Evolutionary conservation across 2,797 vertebrate species (phyloP), one percentile per base, ranked within the genome.

Genomic region (Thaleichthys pacificus): DNA sequence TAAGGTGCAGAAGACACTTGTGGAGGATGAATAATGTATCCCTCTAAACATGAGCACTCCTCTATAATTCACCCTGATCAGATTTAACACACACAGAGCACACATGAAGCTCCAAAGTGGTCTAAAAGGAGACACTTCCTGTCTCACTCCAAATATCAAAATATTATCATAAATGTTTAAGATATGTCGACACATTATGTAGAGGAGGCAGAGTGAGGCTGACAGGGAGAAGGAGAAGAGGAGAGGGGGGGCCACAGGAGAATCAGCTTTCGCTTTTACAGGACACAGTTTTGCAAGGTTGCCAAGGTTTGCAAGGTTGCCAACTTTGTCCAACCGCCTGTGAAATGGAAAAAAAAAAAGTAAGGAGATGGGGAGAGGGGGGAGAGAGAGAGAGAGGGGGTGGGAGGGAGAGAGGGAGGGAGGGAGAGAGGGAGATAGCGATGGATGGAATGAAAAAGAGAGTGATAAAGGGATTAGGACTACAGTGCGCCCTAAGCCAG

Each of bases 41-140:
- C 12, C 71, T 82, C 81, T 73, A 85, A 88, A 90, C 81, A 88
- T 69, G 82, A 85, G 72, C 83, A 66, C 74, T 66, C 70, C 76
- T 90, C 71, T 71, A 91, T 93, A 86, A 92, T 92, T 92, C 51
- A 91, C 71, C 75, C 0, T 32, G 62, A 24, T 66, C 61, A 69
- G 69, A 84, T 87, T 82, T 79, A 81, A 84, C 73, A 86, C 80
- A 82, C 78, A 83, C 72, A 73, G 58, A 24, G 64, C 68, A 77
- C 66, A 67, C 66, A 66, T 75, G 11, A 73, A 81, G 76, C 68
- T 66, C 70, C 82, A 75, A 61, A 19, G 62, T 30, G 11, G 17
- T 54, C 26, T 54, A 61, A 67, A 80, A 72, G 68, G 19, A 72
- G 63, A 68, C 26, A 42, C 62, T 65, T 66, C 61, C 38, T 26